Evolutionary conservation across 2,888 invertebrate genomes (phyloP), one percentile per base, ranked within the genome.

Genomic region (Diarsia mendica): DNA sequence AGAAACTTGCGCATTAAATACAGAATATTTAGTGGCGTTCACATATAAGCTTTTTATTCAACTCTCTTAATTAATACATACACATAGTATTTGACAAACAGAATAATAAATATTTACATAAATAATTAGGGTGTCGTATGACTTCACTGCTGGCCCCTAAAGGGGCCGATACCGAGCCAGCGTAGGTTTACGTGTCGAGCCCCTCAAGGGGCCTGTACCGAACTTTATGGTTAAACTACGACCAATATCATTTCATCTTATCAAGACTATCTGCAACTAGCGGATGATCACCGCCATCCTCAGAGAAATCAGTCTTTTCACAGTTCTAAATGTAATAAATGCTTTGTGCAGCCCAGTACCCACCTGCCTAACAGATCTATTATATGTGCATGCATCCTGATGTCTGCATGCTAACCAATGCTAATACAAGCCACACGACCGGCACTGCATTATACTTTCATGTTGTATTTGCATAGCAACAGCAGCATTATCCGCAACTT

Each of bases 381-480:
- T 71, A 60, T 20, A 77, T 46, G 33, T 51, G 33, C 33, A 73
- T 53, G 55, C 18, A 51, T 5, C 4, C n/a, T 44, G 15, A 44
- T 63, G 44, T 20, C 15, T 71, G 23, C 33, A 44, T 55, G 44
- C 44, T 46, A 28, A 28, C n/a, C n/a, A n/a, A n/a, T n/a, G n/a
- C n/a, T 28, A 46, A 46, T 49, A 9, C n/a, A 51, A 64, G 15
- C 20, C n/a, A 49, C 23, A 6, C 28, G n/a, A 33, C 58, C 23
- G 46, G 28, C 49, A 49, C 33, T 51, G 49, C 46, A 67, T 60
- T 51, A 60, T 49, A 75, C 55, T 67, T 64, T 65, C 64, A 76
- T 65, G 49, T 67, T 64, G 28, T 49, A 60, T 76, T 80, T 69
- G n/a, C 68, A 75, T 67, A 61, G 48, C 60, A 48, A 73, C 4